These are phyloP conservation scores for Gerosis bhagava DNA, from an alignment of 2,888 invertebrate species.

Conservation along the genomic window DNA sequence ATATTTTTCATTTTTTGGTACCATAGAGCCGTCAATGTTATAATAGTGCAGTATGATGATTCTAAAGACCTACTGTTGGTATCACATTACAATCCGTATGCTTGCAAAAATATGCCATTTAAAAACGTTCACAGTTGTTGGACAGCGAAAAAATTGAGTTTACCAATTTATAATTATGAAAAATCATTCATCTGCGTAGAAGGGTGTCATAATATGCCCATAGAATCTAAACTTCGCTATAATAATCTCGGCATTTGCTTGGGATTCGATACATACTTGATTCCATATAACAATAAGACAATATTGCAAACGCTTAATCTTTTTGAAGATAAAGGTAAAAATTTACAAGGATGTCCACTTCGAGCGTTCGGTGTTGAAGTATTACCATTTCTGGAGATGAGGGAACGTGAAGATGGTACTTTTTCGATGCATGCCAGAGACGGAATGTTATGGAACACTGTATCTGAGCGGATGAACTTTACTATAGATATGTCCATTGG, in stretches of 20 bases:
- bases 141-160: constrained; percentile 49
- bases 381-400: constrained; percentile 51
- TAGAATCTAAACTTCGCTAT: constrained; percentile 46
- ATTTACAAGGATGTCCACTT: constrained; percentile 56
- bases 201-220: constrained; percentile 53
- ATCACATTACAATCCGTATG: constrained; percentile 52
- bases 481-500: constrained; percentile 52
- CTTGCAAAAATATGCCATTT: constrained; percentile 44
- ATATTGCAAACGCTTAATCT: constrained; percentile 36
- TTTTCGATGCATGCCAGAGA: constrained; percentile 53
- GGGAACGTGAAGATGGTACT: constrained; percentile 43
- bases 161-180: constrained; percentile 46
- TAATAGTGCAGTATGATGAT: constrained; percentile 53
- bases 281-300: constrained; percentile 39
- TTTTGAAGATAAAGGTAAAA: constrained; percentile 55
- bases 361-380: constrained; percentile 47
- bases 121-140: constrained; percentile 54
- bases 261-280: constrained; percentile 44
- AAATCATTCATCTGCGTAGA: constrained; percentile 52
- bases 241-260: constrained; percentile 60
- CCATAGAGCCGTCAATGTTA: constrained; percentile 50
- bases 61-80: constrained; percentile 37
- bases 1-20: constrained; percentile 62
- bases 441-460: constrained; percentile 60
- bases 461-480: constrained; percentile 61